These are phyloP conservation scores for Varanus komodoensis DNA, from an alignment of 2,113 vertebrate species.

Conservation along the genomic window DNA sequence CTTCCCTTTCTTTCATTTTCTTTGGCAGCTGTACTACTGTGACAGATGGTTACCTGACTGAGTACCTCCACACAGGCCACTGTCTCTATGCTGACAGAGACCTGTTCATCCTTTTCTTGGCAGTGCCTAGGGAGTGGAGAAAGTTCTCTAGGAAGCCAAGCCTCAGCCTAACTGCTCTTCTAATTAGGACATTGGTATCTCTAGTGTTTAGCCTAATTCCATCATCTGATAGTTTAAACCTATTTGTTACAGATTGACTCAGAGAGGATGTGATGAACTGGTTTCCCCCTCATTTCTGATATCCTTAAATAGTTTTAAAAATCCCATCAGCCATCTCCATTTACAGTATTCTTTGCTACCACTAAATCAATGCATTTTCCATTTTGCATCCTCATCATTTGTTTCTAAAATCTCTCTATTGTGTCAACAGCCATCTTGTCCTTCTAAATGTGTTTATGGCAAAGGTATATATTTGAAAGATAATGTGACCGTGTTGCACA, in stretches of 20 bases:
- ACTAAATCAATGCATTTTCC: background rate
- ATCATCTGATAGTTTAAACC: background rate
- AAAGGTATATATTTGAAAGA: background rate
- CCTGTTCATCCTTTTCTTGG: background rate
- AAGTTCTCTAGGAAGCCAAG: background rate
- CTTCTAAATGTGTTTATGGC: background rate
- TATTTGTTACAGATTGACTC: background rate
- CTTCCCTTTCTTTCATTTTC: background rate
- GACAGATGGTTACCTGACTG: background rate
- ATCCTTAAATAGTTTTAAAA: background rate
- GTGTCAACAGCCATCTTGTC: background rate
- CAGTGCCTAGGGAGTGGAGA: background rate
- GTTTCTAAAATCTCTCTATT: background rate
- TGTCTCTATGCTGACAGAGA: background rate
- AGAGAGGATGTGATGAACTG: background rate
- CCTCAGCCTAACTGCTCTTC: background rate
- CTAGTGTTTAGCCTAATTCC: background rate
- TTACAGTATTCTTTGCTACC: background rate
- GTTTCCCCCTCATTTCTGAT: too few species aligned
- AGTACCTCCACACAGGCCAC: background rate
- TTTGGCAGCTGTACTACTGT: background rate
- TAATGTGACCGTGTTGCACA: background rate
- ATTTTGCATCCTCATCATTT: background rate
- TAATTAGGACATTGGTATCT: slow-evolving; percentile 3
- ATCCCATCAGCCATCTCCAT: too few species aligned